Percentiles rank a stretch among this genome's conserved stretches.
These are phyloP conservation scores for Xenopus tropicalis DNA, from an alignment of 2,113 vertebrate species.

Conservation along the genomic window DNA sequence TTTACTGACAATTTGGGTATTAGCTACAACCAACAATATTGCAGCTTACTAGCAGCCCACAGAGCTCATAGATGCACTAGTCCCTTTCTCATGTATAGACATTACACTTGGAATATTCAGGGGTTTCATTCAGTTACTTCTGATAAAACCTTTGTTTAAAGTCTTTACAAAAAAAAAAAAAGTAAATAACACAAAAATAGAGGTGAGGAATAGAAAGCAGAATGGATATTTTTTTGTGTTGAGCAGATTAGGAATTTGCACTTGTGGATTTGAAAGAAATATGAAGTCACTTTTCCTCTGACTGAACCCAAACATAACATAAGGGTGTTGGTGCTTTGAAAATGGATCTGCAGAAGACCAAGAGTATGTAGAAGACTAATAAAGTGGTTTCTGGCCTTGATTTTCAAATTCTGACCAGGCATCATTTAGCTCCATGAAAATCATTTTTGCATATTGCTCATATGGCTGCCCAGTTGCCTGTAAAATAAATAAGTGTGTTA, in stretches of 20 bases:
- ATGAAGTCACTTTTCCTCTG: no score
- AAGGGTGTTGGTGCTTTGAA: constrained; percentile 47
- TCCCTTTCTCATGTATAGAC: not conserved
- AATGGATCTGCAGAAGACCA: constrained; percentile 60
- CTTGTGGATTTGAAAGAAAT: no score
- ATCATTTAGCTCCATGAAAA: constrained; percentile 98
- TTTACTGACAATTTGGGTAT: no score
- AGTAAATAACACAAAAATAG: not conserved
- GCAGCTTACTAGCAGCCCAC: not conserved
- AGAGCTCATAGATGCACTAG: not conserved
- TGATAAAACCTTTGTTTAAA: not conserved
- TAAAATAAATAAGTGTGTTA: constrained; percentile 39
- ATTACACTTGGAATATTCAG: no score
- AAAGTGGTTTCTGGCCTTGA: constrained; percentile 97
- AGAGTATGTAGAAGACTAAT: constrained; percentile 63
- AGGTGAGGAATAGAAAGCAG: no score
- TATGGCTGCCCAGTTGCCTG: constrained; percentile 97
- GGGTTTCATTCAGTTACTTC: not conserved
- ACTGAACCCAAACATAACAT: no score
- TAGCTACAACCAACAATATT: not conserved
- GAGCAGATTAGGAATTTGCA: no score
- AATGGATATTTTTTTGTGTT: no score
- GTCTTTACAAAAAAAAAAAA: not conserved
- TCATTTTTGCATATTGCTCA: constrained; percentile 99
- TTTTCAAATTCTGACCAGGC: constrained; percentile 99